These are phyloP conservation scores for Coelopa frigida DNA, from an alignment of 1,140 invertebrate genomes.

Conservation along the genomic window DNA sequence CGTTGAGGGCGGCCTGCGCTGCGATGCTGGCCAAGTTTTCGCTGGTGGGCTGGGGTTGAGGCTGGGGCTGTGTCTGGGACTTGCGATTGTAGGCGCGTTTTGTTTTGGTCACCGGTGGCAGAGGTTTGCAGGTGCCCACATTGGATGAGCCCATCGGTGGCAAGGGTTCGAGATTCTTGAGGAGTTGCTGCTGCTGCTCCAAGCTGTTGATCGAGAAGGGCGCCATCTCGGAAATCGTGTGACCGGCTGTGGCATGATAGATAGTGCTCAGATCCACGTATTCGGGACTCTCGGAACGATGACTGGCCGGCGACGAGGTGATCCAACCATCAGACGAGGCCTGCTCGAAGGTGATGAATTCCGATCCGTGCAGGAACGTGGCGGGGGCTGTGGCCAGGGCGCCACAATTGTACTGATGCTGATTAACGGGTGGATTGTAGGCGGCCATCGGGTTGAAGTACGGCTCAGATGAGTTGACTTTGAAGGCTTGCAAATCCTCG, in stretches of 20 bases:
- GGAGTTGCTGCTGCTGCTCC: background rate
- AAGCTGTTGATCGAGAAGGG: conserved; percentile 2
- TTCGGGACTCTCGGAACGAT: conserved; percentile 51
- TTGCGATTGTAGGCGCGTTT: conserved; percentile 36
- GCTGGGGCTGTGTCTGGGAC: conserved; percentile 13
- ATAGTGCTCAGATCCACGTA: conserved; percentile 42
- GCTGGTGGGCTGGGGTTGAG: background rate
- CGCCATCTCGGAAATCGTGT: conserved; percentile 9
- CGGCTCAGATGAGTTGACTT: conserved; percentile 22
- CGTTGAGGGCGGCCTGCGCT: conserved; percentile 5
- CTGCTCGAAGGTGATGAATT: conserved; percentile 39
- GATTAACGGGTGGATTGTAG: conserved; percentile 26
- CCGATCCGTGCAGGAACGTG: conserved; percentile 33
- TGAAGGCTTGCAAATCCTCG: conserved; percentile 40
- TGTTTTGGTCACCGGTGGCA: conserved; percentile 12
- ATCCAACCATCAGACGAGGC: conserved; percentile 52
- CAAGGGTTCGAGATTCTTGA: conserved; percentile 11
- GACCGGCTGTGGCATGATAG: conserved; percentile 20
- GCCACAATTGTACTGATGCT: conserved; percentile 31
- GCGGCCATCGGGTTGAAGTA: conserved; percentile 42
- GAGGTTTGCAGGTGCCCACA: conserved; percentile 32
- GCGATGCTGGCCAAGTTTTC: background rate
- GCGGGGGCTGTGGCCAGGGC: conserved; percentile 25
- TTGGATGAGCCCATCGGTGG: conserved; percentile 34
- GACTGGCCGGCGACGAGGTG: conserved; percentile 53